phyloP scores from a whole-genome alignment of 2,797 vertebrate genomes.

The Phalloptychus januarius region DNA sequence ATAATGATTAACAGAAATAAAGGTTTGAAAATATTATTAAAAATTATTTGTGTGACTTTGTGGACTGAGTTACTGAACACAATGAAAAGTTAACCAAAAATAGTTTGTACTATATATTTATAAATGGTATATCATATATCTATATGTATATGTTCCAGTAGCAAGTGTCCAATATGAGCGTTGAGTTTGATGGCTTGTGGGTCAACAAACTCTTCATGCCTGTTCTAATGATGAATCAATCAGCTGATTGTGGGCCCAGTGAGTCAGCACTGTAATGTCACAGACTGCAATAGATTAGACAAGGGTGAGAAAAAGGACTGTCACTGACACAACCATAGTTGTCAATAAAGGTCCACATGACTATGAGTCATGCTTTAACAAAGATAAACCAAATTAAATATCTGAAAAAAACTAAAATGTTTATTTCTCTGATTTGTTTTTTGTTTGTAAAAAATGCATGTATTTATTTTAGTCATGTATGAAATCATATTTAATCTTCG shows the following conservation, averaged over 20 bases:
- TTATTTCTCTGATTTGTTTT: neutral
- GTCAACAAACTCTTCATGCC: neutral
- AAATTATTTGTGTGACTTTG: neutral
- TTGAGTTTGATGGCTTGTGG: constrained; percentile 8
- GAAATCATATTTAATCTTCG: neutral
- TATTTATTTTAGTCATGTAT: neutral
- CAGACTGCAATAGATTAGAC: constrained; percentile 46
- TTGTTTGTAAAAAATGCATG: neutral
- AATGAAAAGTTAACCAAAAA: neutral
- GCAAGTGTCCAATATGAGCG: constrained; percentile 7
- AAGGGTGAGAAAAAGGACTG: constrained; percentile 44
- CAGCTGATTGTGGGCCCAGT: constrained; percentile 17
- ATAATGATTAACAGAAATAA: neutral
- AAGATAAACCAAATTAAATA: neutral
- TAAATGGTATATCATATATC: neutral
- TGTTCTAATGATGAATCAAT: constrained; percentile 37
- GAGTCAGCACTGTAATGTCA: constrained; percentile 47
- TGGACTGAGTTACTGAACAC: neutral
- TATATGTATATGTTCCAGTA: neutral
- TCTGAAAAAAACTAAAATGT: neutral
- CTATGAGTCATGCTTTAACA: constrained; percentile 20
- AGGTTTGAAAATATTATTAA: too few relatives aligned
- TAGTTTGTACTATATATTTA: too few relatives aligned
- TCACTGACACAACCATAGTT: constrained; percentile 49
- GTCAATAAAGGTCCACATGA: constrained; percentile 54